Base-by-base conservation (phyloP, 2,797 vertebrate species). In the Holocentrus rufus region DNA sequence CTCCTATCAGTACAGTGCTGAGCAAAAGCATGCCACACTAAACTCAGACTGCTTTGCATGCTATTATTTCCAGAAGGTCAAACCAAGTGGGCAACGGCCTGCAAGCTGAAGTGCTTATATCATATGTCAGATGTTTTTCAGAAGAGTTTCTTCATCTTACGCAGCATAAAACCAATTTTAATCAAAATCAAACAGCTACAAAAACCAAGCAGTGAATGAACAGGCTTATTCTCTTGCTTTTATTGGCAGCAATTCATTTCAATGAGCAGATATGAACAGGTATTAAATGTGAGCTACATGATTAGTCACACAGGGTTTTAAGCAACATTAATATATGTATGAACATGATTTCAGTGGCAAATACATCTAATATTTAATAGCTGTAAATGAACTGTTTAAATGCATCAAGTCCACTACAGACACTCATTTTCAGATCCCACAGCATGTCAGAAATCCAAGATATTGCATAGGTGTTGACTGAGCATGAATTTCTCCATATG, bases 161-260 rank as follows among this genome's bases (percentile, higher is more conserved):
- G 27, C 44, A 27, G 25, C 25, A 27, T 27, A 27, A 27, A 27
- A 27, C 4, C 25, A 27, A 27, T 27, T 27, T 27, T 27, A 27
- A 27, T 27, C 25, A 27, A 27, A 27, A 2, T 31, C 23, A 17
- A 65, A 68, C 2, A n/a, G 23, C 10, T 34, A 39, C 39, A 63
- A 70, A 65, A 46, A 14, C 61, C 71, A 77, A 6, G 61, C n/a
- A 42, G 44, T 17, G 5, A 22, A 49, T 7, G 17, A 64, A 79
- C 0, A 22, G 7, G 46, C 7, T 79, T 69, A 61, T 83, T 86
- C 76, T 34, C 11, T 78, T 70, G 64, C 52, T 25, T 91, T 92
- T 90, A 91, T 91, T 90, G 31, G n/a, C 27, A 83, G 54, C 74
- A 77, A 72, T 74, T 69, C 69, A 87, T 80, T 77, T 77, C 70